Evolutionary conservation across 2,888 invertebrate species (phyloP).

Genomic region (Cerastoderma edule): DNA sequence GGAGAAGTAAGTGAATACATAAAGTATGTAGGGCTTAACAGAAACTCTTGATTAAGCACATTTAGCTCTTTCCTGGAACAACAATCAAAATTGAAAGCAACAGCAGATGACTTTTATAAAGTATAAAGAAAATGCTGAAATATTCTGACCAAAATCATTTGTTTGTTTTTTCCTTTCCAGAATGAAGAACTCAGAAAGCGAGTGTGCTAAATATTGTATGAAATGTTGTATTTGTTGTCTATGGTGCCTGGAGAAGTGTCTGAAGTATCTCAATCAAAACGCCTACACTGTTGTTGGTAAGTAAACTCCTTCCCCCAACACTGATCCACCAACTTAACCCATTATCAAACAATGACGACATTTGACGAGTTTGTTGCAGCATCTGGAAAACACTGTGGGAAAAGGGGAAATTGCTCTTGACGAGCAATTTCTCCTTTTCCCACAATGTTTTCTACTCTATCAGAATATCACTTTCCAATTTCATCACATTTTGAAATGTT

Average conservation of each 20-base stretch:
- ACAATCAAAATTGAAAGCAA: too few relatives aligned
- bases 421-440: background rate
- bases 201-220: conserved; percentile 77
- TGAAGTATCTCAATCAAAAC: conserved; percentile 96
- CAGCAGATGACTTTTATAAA: too few relatives aligned
- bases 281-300: conserved; percentile 94
- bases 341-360: too few relatives aligned
- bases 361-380: background rate
- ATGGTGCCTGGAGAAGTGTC: conserved; percentile 95
- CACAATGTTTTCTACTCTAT: conserved; percentile 4
- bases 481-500: too few relatives aligned
- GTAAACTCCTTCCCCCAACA: conserved; percentile 46
- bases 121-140: too few relatives aligned
- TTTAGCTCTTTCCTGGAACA: too few relatives aligned
- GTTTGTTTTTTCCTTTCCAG: conserved; percentile 70
- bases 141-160: too few relatives aligned
- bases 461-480: too few relatives aligned
- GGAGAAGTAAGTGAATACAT: too few relatives aligned
- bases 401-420: background rate
- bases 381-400: background rate
- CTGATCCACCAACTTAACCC: too few relatives aligned
- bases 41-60: too few relatives aligned
- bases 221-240: conserved; percentile 93
- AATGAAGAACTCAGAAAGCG: conserved; percentile 78
- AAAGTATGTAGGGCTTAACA: too few relatives aligned